Conservation (phyloP, 2,113 vertebrate species). For the Aramus guarauna region DNA sequence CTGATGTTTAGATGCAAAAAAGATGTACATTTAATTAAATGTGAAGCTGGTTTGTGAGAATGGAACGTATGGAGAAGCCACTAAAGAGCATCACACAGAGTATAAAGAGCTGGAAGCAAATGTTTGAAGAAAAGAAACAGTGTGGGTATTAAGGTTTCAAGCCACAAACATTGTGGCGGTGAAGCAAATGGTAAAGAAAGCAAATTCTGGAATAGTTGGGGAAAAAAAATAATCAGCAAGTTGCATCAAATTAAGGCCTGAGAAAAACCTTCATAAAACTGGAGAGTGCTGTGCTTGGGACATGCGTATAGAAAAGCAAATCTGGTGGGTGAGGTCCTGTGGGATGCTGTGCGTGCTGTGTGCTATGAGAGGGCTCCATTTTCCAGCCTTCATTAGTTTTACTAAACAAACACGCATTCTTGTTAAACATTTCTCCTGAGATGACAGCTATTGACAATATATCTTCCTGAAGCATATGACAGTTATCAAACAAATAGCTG, state of each 20-base stretch:
- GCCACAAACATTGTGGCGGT: neutral
- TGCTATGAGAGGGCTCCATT: neutral
- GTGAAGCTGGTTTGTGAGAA: slow-evolving; percentile 39
- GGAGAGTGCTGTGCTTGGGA: neutral
- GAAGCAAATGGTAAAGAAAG: slow-evolving; percentile 8
- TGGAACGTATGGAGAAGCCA: slow-evolving; percentile 3
- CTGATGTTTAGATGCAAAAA: slow-evolving; percentile 49
- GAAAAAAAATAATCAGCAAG: neutral
- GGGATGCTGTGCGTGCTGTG: neutral
- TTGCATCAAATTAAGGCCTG: slow-evolving; percentile 18
- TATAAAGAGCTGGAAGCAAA: slow-evolving; percentile 37
- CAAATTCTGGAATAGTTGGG: neutral
- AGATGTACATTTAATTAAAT: slow-evolving; percentile 52
- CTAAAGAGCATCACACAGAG: slow-evolving; percentile 39
- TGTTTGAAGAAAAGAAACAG: slow-evolving; percentile 7
- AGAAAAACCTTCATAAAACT: slow-evolving; percentile 16
- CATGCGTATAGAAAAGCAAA: accelerated
- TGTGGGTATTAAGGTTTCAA: slow-evolving; percentile 1
- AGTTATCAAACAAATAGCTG: neutral
- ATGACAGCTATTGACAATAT: neutral
- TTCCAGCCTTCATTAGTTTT: neutral
- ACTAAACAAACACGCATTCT: neutral
- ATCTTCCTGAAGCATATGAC: neutral
- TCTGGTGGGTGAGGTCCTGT: neutral
- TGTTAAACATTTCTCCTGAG: slow-evolving; percentile 4